These are phyloP conservation scores for Julus scandinavius DNA, from an alignment of 2,888 invertebrate genomes.

Conservation along the genomic window DNA sequence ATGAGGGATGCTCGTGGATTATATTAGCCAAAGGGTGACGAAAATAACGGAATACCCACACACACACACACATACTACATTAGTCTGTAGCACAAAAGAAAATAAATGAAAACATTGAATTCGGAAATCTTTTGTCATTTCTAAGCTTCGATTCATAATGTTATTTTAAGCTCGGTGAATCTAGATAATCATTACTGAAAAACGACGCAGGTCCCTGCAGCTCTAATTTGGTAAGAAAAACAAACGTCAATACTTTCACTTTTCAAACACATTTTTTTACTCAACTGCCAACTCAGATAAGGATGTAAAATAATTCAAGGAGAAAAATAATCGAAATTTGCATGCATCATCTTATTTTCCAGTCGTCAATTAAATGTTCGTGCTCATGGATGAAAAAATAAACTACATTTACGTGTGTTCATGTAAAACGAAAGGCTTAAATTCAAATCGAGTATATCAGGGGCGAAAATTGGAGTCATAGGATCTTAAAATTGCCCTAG, in stretches of 20 bases:
- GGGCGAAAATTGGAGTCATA: too few species aligned
- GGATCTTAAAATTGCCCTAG: not conserved
- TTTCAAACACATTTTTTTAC: not conserved
- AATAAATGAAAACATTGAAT: not conserved
- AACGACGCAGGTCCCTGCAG: not conserved
- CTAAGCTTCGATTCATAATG: not conserved
- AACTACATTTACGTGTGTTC: too few species aligned
- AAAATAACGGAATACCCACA: not conserved
- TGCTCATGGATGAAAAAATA: too few species aligned
- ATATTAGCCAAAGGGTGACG: conserved; percentile 31
- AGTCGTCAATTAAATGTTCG: too few species aligned
- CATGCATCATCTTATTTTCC: too few species aligned
- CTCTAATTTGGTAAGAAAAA: not conserved
- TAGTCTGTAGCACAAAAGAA: not conserved
- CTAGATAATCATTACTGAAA: not conserved
- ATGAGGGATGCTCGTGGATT: not conserved
- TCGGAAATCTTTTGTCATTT: not conserved
- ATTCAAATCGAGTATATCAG: too few species aligned
- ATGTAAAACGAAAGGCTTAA: too few species aligned
- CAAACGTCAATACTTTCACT: not conserved
- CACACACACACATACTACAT: too few species aligned
- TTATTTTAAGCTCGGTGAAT: not conserved
- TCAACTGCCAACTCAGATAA: not conserved
- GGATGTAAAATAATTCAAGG: too few species aligned
- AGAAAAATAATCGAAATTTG: too few species aligned